Evolutionary conservation across 2,888 invertebrate species (phyloP), one percentile per base, ranked within the genome.

Genomic region (Plebejus argus): DNA sequence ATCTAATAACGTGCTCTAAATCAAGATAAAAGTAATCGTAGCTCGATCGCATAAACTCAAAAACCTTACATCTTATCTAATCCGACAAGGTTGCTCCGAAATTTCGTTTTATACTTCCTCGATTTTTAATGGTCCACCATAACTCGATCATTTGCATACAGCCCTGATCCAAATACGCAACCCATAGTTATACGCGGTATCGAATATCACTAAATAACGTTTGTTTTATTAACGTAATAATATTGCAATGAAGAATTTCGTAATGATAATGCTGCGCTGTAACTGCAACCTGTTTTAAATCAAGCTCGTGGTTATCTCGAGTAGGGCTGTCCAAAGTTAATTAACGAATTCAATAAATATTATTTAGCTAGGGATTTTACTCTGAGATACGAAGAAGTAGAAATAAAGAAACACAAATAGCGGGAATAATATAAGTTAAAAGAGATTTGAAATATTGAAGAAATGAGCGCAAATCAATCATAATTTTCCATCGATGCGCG

Each of bases 241-340:
- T 56, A 72, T 72, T 72, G 71, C 56, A 77, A 56, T 71, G 77
- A 71, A 77, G 56, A 53, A 71, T 77, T 77, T 77, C 77, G 71
- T 77, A 77, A 77, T 77, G 45, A 76, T 77, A 39, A 56, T 70
- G 45, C 71, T 56, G 20, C 70, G 56, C 71, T 77, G 20, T 20
- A 70, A 70, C 71, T 70, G 20, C 71, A 71, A 70, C 39, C 35
- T 39, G 35, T 70, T 56, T 56, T 35, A 56, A 20, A 71, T 35
- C 77, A 77, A 20, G 28, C 49, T 74, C 74, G 20, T 53, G 74
- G 74, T 23, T 74, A 74, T 74, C 49, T 74, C 49, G 8, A 45
- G 28, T 53, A 74, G 74, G 74, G 74, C 28, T 74, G 49, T 20
- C 72, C 45, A 74, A 72, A 72, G 12, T 4, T 72, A 18, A 23